These are phyloP conservation scores for Ptychobarbus kaznakovi DNA, from an alignment of 2,797 vertebrate species.

Conservation along the genomic window DNA sequence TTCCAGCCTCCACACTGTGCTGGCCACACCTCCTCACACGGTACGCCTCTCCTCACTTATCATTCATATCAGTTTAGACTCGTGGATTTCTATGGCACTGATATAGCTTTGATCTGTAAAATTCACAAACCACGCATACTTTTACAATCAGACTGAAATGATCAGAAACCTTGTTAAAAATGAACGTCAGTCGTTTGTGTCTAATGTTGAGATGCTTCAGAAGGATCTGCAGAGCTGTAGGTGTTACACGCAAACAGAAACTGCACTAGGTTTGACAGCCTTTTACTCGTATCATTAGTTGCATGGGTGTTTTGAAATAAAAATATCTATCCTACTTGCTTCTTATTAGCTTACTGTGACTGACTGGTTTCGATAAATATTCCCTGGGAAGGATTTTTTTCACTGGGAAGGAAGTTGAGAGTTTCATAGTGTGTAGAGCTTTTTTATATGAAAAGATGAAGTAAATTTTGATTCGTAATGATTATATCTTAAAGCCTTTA, in stretches of 20 bases:
- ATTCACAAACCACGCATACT: not conserved
- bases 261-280: not conserved
- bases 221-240: not conserved
- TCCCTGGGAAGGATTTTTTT: not conserved
- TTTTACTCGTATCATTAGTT: too few species aligned
- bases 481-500: not conserved
- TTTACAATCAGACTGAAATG: not conserved
- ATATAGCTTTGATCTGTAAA: not conserved
- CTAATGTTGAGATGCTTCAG: not conserved
- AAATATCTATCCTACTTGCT: not conserved
- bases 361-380: not conserved
- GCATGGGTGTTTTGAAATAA: not conserved
- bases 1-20: conserved; percentile 68
- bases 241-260: not conserved
- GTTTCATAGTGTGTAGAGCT: not conserved
- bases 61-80: not conserved
- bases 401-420: not conserved
- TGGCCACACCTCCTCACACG: conserved; percentile 67
- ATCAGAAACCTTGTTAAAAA: not conserved
- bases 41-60: conserved; percentile 19
- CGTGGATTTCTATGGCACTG: not conserved
- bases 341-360: not conserved
- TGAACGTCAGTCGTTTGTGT: not conserved
- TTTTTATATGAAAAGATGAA: not conserved
- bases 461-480: not conserved